These are phyloP conservation scores for Heterocephalus glaber DNA, from an alignment of 2,113 vertebrate genomes.

Conservation along the genomic window DNA sequence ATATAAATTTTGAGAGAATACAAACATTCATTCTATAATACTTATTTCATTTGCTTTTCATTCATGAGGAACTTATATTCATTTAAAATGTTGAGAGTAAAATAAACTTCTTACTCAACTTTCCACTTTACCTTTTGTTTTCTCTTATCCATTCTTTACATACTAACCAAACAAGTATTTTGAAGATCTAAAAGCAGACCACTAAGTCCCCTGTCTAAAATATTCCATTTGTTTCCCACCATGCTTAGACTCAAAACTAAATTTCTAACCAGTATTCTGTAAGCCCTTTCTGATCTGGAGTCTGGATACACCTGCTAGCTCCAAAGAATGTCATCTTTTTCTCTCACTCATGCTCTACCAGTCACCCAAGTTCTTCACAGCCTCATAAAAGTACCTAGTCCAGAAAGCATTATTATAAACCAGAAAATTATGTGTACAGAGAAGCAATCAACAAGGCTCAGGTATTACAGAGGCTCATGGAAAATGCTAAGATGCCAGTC, in stretches of 20 bases:
- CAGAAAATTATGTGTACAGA: background rate
- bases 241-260: background rate
- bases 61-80: background rate
- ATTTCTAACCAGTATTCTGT: background rate
- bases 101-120: background rate
- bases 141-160: background rate
- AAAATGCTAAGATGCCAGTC: background rate
- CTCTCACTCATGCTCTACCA: background rate
- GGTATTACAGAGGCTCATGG: background rate
- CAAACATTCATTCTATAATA: background rate
- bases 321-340: background rate
- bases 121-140: background rate
- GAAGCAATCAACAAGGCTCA: background rate
- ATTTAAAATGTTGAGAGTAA: background rate
- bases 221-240: background rate
- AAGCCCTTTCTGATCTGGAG: background rate
- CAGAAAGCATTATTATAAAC: background rate
- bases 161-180: slow-evolving; percentile 4
- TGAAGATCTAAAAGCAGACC: background rate
- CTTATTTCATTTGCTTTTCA: background rate
- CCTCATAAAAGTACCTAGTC: background rate
- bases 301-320: background rate
- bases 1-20: background rate
- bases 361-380: background rate
- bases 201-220: background rate